Percentiles rank a stretch among this genome's conserved stretches.
phyloP scores from a whole-genome alignment of 2,797 vertebrate genomes.

The Hippoglossus hippoglossus region DNA sequence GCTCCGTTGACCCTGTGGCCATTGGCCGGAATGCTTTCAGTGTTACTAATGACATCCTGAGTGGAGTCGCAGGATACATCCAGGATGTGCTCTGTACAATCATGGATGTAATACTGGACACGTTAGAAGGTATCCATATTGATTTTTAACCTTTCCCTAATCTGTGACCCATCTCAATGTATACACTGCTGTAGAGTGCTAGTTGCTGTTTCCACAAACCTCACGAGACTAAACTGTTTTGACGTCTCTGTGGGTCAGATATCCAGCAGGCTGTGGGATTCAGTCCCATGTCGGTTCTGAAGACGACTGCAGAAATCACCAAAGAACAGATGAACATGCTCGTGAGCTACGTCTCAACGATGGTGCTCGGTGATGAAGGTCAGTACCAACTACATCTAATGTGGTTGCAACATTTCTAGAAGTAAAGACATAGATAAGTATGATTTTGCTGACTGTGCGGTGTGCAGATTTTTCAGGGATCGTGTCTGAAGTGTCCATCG shows the following conservation, averaged over 20 bases:
- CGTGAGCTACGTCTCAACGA: conserved; percentile 61
- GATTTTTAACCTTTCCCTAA: background rate
- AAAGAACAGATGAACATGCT: conserved; percentile 72
- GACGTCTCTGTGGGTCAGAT: conserved; percentile 45
- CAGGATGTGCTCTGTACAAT: conserved; percentile 57
- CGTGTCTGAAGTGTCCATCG: conserved; percentile 75
- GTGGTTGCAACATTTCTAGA: background rate
- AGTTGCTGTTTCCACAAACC: background rate
- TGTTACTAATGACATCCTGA: conserved; percentile 57
- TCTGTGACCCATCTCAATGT: background rate
- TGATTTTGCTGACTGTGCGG: background rate
- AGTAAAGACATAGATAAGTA: background rate
- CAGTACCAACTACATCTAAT: background rate
- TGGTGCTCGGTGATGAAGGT: conserved; percentile 74
- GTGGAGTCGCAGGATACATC: conserved; percentile 51
- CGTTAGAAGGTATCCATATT: conserved; percentile 55
- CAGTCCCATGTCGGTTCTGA: conserved; percentile 66
- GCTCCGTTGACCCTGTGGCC: conserved; percentile 70
- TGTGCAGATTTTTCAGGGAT: conserved; percentile 61
- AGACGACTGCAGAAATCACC: conserved; percentile 65
- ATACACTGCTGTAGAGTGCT: background rate
- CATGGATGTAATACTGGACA: conserved; percentile 67
- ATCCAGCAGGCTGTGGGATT: conserved; percentile 71
- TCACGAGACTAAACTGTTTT: background rate
- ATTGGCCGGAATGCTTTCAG: conserved; percentile 66